A percentile compares a stretch with the other conserved stretches of the same genome.
Evolutionary conservation across 2,113 vertebrate species (phyloP).

Genomic region (Ptilonorhynchus violaceus): DNA sequence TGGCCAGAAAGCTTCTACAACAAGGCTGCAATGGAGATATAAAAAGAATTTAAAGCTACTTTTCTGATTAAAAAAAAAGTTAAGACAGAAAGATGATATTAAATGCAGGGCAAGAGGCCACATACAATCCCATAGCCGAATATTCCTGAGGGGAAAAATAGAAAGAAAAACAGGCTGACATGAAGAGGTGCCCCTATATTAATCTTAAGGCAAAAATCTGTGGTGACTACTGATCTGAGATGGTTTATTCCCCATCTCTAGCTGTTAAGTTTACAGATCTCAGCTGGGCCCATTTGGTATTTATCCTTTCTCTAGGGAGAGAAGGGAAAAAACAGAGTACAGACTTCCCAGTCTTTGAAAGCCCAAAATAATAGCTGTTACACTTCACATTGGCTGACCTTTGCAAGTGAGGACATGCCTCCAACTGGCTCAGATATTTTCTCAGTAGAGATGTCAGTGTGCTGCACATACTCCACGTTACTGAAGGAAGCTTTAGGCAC

Average conservation of each 20-base stretch:
- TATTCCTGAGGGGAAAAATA: not conserved
- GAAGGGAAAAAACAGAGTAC: slow-evolving; percentile 64
- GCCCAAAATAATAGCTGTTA: slow-evolving; percentile 67
- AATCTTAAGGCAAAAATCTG: slow-evolving; percentile 19
- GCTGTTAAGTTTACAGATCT: slow-evolving; percentile 70
- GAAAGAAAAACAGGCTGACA: not conserved
- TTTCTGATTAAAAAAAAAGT: not conserved
- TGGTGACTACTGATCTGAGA: not conserved
- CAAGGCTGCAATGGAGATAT: not conserved
- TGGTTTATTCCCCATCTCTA: slow-evolving; percentile 58
- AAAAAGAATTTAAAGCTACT: not conserved
- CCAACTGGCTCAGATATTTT: slow-evolving; percentile 63
- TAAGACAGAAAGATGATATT: not conserved
- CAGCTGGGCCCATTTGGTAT: slow-evolving; percentile 64
- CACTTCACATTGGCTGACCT: slow-evolving; percentile 71
- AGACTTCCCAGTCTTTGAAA: slow-evolving; percentile 76
- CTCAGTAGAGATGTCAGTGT: slow-evolving; percentile 53
- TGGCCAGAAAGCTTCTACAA: not conserved
- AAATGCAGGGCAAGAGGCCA: not conserved
- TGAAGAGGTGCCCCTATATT: not conserved
- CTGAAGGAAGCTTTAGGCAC: not conserved
- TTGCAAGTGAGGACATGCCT: slow-evolving; percentile 30
- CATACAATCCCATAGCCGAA: not conserved
- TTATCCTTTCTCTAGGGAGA: slow-evolving; percentile 76
- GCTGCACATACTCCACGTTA: not conserved